These are phyloP conservation scores for Thaumatotibia leucotreta DNA, from an alignment of 1,140 invertebrate genomes.

Conservation along the genomic window DNA sequence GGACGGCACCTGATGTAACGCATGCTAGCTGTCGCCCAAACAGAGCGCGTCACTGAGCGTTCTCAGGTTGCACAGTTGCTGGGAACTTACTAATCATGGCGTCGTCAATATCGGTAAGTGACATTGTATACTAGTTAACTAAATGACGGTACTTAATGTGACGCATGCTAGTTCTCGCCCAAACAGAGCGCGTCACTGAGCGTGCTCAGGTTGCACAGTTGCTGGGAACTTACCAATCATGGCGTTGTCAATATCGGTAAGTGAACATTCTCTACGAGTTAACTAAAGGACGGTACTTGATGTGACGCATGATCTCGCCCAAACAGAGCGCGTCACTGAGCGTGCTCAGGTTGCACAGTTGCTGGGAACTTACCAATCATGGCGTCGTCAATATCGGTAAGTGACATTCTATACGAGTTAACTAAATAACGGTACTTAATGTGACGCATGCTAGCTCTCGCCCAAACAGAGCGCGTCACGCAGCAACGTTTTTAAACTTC, in stretches of 20 bases:
- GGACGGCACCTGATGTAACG: too few species aligned
- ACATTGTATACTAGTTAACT: too few species aligned
- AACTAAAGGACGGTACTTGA: too few species aligned
- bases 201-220: constrained; percentile 92
- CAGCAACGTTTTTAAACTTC: constrained; percentile 89
- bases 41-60: constrained; percentile 92
- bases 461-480: constrained; percentile 93
- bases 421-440: too few species aligned
- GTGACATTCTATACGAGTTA: too few species aligned
- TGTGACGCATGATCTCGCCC: constrained; percentile 95
- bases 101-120: constrained; percentile 94
- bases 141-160: too few species aligned
- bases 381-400: constrained; percentile 96
- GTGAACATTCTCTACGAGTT: too few species aligned
- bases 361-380: constrained; percentile 98
- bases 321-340: constrained; percentile 93
- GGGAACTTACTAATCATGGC: constrained; percentile 98
- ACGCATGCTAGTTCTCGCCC: constrained; percentile 95
- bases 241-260: constrained; percentile 96
- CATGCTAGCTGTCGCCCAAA: constrained; percentile 95
- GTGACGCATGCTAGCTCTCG: constrained; percentile 96
- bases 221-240: constrained; percentile 98
- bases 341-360: constrained; percentile 92
- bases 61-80: constrained; percentile 93
- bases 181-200: constrained; percentile 93